Percentiles rank a stretch among this genome's conserved stretches.
Conservation (phyloP, 2,797 vertebrate genomes). For the Sebastes kiyomatsui region DNA sequence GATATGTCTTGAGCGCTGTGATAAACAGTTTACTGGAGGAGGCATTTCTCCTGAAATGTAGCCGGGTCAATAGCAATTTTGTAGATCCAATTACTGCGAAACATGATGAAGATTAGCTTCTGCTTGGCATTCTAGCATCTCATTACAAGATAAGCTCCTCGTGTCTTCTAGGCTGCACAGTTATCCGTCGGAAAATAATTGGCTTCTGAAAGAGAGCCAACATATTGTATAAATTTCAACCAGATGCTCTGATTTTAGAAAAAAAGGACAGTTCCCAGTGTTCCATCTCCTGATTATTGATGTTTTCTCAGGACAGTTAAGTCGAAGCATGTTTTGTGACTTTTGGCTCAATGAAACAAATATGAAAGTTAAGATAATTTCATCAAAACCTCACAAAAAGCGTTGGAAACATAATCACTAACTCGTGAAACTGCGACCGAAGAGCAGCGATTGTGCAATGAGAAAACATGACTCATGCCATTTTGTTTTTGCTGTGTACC, state of each 20-base stretch:
- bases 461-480: neutral
- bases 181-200: slow-evolving; percentile 53
- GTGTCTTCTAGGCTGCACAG: slow-evolving; percentile 16
- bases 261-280: neutral
- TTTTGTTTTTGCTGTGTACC: neutral
- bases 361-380: neutral
- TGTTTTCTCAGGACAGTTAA: neutral
- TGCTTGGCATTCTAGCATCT: slow-evolving; percentile 34
- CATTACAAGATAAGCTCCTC: slow-evolving; percentile 54
- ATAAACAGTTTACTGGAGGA: slow-evolving; percentile 53
- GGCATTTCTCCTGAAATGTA: slow-evolving; percentile 17
- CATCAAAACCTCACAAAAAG: neutral
- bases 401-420: neutral
- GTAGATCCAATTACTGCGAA: slow-evolving; percentile 41
- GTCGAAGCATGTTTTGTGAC: neutral
- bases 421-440: neutral
- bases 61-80: slow-evolving; percentile 36
- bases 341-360: neutral
- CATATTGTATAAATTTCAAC: slow-evolving; percentile 47
- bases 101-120: slow-evolving; percentile 52
- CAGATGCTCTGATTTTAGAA: slow-evolving; percentile 31
- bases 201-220: slow-evolving; percentile 42
- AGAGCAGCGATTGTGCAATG: slow-evolving; percentile 14
- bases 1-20: slow-evolving; percentile 25
- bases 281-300: neutral